These are phyloP conservation scores for Oscheius sp. DNA, from an alignment of 2,888 invertebrate species.

Conservation along the genomic window DNA sequence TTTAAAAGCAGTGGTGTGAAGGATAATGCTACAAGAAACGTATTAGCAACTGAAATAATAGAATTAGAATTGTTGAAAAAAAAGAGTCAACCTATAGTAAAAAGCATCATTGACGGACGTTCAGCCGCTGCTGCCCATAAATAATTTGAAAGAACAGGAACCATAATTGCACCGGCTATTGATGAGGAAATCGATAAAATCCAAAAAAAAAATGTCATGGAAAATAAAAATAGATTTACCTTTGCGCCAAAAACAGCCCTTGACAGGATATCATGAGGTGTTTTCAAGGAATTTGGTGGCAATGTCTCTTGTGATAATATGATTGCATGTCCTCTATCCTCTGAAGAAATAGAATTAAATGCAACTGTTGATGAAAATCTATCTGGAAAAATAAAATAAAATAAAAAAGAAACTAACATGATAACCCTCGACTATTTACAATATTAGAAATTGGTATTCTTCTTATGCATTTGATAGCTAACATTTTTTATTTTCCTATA, in stretches of 20 bases:
- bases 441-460: no score
- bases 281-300: conserved; percentile 53
- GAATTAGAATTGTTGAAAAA: not conserved
- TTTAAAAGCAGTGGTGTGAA: conserved; percentile 68
- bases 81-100: conserved; percentile 39
- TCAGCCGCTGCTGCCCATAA: conserved; percentile 63
- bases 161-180: conserved; percentile 62
- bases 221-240: conserved; percentile 37
- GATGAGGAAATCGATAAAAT: conserved; percentile 63
- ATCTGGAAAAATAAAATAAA: not conserved
- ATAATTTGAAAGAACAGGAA: conserved; percentile 62
- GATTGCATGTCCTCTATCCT: conserved; percentile 65
- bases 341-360: conserved; percentile 49
- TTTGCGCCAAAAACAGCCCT: conserved; percentile 60
- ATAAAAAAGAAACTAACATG: not conserved
- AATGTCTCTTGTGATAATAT: conserved; percentile 45
- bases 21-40: conserved; percentile 62
- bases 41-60: conserved; percentile 57
- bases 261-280: conserved; percentile 55
- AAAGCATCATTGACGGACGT: conserved; percentile 57
- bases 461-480: no score
- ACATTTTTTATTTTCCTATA: no score
- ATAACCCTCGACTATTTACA: no score
- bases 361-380: conserved; percentile 37
- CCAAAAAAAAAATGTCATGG: conserved; percentile 36